Base-by-base conservation (phyloP, 2,797 vertebrate species). In the Crypturellus tataupa region DNA sequence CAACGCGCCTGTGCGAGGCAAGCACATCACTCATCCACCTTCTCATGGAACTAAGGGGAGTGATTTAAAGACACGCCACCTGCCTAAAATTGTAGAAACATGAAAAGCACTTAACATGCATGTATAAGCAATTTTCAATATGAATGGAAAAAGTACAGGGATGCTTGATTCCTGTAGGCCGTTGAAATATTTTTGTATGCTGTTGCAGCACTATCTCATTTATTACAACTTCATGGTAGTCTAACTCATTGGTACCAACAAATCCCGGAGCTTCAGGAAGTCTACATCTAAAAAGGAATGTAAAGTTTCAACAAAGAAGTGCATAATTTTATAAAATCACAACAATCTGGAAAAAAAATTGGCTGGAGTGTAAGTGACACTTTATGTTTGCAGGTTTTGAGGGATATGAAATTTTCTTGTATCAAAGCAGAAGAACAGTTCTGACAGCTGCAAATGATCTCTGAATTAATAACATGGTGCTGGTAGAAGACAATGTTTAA, bases 301-400 rank as follows among this genome's bases (percentile, higher is more conserved):
- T 89, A 90, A 51, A 73, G 82, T 82, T 91, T 96, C 85, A 89
- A 91, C 70, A 39, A 39, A 39, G 96, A 96, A 96, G 92, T 92
- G 69, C 87, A 69, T 94, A 7, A 71, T 97, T 97, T 97, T 87
- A 89, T 81, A 93, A 95, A 95, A 87, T 83, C 78, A 95, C 77
- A 96, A 73, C 65, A 64, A 62, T 88, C 79, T 90, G 96, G 69
- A 97, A 95, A 72, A 97, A 95, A 96, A 95, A 87, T 72, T 91
- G 64, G 75, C 73, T 75, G 55, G 85, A 56, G 20, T 89, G 75
- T 96, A 94, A 96, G 78, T 96, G 96, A 93, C 89, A 88, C 92
- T 96, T 91, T 96, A 93, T 85, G 56, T 75, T 84, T 94, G 82
- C 79, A 92, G 53, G 91, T 97, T 97, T 97, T 87, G 75, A 96